Base-by-base conservation (phyloP, 30 jellyfish, hydroid and myxozoan genomes). In the Aurelia sp. region DNA sequence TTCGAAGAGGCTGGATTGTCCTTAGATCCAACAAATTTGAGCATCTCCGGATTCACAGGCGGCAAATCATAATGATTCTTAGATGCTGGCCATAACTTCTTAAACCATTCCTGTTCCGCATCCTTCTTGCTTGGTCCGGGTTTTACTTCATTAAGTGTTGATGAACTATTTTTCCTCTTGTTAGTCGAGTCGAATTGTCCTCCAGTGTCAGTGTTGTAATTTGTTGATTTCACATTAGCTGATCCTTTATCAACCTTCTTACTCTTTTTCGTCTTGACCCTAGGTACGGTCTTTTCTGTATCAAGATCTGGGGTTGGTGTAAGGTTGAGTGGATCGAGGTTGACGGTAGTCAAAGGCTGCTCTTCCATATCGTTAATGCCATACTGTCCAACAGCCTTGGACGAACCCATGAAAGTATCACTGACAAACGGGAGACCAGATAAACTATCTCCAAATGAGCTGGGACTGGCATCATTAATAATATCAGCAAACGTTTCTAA, bases 81-180 rank as follows among this genome's bases (percentile, higher is more conserved):
- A 7, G 66, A 69, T 27, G 92, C 84, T 3, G 91, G 73, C 19
- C 71, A 23, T 40, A 70, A 69, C 6, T 55, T 82, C 55, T 12
- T 23, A 62, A 82, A 70, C 92, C 92, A 82, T 9, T 70, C 86
- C 59, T 71, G 71, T 20, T 82, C 92, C n/a, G 60, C 57, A 71
- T 70, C 82, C 85, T 71, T 82, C 47, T 82, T 82, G 52, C 80
- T 35, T 62, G 58, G 92, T 50, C 55, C 47, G 37, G 68, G 64
- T 52, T 59, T 70, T 16, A 33, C 66, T 13, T 59, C 77, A 11
- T 47, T 23, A 6, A 79, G 90, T 4, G 90, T 79, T 16, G 90
- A 79, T 13, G 89, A 7, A 66, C n/a, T 40, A 23, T n/a, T 79
- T 23, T 73, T 73, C 65, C 71, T 18, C 4, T 19, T 20, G 71